Evolutionary conservation across 1,140 invertebrate genomes (phyloP).

Genomic region (Heliconius hermathena): DNA sequence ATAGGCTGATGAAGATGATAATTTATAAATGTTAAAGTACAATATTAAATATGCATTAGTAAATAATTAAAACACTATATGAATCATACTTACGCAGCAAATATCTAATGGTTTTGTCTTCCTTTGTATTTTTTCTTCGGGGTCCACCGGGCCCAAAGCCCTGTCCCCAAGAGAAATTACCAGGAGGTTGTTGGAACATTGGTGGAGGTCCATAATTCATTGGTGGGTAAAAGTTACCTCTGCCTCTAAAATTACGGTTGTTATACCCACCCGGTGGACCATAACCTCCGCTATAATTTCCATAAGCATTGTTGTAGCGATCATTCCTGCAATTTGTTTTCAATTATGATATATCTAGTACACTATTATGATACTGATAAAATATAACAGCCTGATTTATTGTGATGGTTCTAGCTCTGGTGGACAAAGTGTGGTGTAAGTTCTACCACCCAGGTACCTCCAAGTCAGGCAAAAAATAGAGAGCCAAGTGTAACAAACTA

Average conservation of each 20-base stretch:
- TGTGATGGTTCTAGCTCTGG: too few relatives aligned
- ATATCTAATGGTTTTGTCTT: constrained; percentile 47
- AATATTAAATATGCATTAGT: too few relatives aligned
- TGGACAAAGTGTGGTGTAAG: too few relatives aligned
- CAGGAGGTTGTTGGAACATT: constrained; percentile 29
- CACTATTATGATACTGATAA: too few relatives aligned
- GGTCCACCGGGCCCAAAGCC: constrained; percentile 55
- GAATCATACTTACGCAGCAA: constrained; percentile 45
- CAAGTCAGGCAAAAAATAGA: too few relatives aligned
- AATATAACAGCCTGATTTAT: too few relatives aligned
- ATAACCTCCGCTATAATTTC: constrained; percentile 62
- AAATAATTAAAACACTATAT: constrained; percentile 10
- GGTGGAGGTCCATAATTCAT: constrained; percentile 40
- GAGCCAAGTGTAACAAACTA: too few relatives aligned
- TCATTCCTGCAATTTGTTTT: constrained; percentile 38
- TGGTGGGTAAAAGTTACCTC: constrained; percentile 31
- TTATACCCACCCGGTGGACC: constrained; percentile 41
- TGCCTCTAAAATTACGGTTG: constrained; percentile 17
- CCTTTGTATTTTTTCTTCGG: constrained; percentile 34
- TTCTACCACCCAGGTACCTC: too few relatives aligned
- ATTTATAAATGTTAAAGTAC: too few relatives aligned
- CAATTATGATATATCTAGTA: background rate
- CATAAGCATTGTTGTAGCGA: constrained; percentile 62
- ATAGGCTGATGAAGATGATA: too few relatives aligned
- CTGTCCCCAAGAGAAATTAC: constrained; percentile 45